Percentiles rank a stretch among this genome's conserved stretches.
phyloP scores from a whole-genome alignment of 2,113 vertebrate genomes.

The Scomber scombrus region DNA sequence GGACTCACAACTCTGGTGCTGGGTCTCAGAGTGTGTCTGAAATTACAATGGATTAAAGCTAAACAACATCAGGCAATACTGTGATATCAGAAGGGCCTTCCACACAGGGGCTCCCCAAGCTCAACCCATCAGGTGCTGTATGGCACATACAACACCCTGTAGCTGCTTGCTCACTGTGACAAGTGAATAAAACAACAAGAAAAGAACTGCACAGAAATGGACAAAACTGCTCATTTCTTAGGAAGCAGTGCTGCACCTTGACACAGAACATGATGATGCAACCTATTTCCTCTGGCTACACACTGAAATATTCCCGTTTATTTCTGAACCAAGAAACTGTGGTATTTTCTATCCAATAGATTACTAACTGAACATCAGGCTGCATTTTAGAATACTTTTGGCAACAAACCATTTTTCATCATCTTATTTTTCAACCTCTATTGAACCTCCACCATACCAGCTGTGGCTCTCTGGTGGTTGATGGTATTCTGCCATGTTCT shows the following conservation, averaged over 20 bases:
- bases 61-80: slow-evolving; percentile 33
- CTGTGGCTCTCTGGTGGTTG: too few species aligned
- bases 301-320: slow-evolving; percentile 21
- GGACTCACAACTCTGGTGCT: slow-evolving; percentile 30
- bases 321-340: background rate
- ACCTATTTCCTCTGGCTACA: slow-evolving; percentile 8
- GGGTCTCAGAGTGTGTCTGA: slow-evolving; percentile 33
- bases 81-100: slow-evolving; percentile 12
- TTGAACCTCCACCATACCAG: background rate
- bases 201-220: slow-evolving; percentile 22
- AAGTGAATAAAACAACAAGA: slow-evolving; percentile 37
- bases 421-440: background rate
- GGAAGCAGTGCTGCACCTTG: too few species aligned
- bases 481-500: background rate
- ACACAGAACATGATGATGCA: slow-evolving; percentile 19
- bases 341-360: background rate
- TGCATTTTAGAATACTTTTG: too few species aligned
- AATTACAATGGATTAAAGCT: slow-evolving; percentile 38
- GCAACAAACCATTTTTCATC: background rate
- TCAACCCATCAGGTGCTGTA: slow-evolving; percentile 1
- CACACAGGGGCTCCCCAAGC: slow-evolving; percentile 31
- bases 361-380: too few species aligned
- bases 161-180: background rate
- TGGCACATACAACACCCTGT: background rate
- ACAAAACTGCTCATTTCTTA: background rate